phyloP scores from a whole-genome alignment of 2,888 invertebrate species.

The Theretra japonica region DNA sequence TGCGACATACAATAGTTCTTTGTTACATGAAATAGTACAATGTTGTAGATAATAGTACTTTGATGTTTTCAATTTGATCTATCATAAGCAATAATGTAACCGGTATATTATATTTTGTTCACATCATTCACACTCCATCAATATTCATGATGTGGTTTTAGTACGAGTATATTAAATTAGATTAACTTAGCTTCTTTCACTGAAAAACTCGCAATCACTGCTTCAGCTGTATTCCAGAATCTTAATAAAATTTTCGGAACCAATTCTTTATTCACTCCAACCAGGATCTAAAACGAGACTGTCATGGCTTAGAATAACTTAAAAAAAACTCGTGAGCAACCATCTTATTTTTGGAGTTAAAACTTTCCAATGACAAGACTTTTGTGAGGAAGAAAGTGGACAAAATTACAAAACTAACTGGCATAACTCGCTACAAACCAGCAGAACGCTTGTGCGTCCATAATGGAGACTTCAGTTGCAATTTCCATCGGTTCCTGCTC shows the following conservation, averaged over 20 bases:
- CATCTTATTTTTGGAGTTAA: not conserved
- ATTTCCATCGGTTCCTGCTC: constrained; percentile 16
- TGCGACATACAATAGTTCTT: not conserved
- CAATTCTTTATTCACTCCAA: too few species aligned
- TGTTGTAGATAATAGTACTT: not conserved
- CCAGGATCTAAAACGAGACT: not conserved
- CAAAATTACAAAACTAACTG: constrained; percentile 15
- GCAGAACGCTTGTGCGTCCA: not conserved
- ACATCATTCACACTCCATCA: too few species aligned
- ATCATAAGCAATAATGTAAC: not conserved
- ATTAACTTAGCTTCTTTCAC: too few species aligned
- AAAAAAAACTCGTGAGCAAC: not conserved
- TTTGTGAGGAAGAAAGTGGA: constrained; percentile 17
- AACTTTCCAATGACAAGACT: constrained; percentile 25
- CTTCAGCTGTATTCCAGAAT: too few species aligned
- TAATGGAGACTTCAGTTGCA: constrained; percentile 10
- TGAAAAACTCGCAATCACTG: too few species aligned
- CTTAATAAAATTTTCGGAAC: too few species aligned
- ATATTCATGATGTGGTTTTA: too few species aligned
- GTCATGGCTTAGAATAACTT: not conserved
- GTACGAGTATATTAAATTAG: too few species aligned
- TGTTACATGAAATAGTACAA: not conserved
- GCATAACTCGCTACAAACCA: constrained; percentile 17
- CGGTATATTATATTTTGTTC: too few species aligned
- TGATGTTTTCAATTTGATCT: not conserved